phyloP scores from a whole-genome alignment of 2,113 vertebrate species.

The Galeopterus variegatus region DNA sequence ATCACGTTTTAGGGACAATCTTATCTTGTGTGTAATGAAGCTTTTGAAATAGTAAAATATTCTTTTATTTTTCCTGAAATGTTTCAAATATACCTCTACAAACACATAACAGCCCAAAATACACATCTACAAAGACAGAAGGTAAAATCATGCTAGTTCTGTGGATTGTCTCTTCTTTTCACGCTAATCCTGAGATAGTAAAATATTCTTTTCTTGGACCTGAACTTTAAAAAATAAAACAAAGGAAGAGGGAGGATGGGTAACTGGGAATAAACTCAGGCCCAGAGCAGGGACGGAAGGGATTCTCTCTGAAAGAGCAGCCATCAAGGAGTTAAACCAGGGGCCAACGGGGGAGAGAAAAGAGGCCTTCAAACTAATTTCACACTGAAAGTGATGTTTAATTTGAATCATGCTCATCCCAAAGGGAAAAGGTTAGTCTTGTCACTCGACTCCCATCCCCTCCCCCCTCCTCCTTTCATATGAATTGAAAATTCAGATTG shows the following conservation, averaged over 20 bases:
- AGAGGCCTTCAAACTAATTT: constrained; percentile 85
- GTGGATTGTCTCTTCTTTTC: too few species aligned
- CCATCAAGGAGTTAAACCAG: constrained; percentile 81
- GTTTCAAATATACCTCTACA: too few species aligned
- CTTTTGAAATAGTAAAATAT: background rate
- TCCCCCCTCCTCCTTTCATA: constrained; percentile 75
- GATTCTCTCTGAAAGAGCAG: background rate
- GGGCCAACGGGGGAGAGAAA: background rate
- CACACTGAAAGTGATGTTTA: constrained; percentile 80
- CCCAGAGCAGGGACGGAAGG: background rate
- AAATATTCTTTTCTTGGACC: background rate
- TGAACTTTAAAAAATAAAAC: constrained; percentile 55
- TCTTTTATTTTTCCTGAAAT: background rate
- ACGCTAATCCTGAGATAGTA: background rate
- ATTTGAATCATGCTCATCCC: constrained; percentile 83
- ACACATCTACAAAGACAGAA: too few species aligned
- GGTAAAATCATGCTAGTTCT: too few species aligned
- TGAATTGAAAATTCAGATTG: constrained; percentile 82
- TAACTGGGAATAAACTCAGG: background rate
- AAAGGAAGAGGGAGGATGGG: background rate
- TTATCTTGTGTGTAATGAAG: background rate
- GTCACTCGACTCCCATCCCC: constrained; percentile 68
- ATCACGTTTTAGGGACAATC: background rate
- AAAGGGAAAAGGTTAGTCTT: constrained; percentile 84
- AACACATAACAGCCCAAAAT: too few species aligned